These are phyloP conservation scores for Trichosurus vulpecula DNA, from an alignment of 2,797 vertebrate genomes.

Conservation along the genomic window DNA sequence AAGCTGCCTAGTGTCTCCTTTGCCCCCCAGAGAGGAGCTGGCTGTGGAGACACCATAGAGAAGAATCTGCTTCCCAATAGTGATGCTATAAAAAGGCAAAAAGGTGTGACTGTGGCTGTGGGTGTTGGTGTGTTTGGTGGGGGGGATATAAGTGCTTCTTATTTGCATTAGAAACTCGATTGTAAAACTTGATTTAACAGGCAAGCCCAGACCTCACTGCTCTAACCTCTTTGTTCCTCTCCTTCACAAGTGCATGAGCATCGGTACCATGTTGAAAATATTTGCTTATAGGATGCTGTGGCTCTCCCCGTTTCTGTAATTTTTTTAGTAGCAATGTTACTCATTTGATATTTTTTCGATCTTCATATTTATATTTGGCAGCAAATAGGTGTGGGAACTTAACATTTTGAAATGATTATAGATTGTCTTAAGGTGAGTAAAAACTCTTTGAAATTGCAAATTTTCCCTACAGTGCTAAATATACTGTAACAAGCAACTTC, in stretches of 20 bases:
- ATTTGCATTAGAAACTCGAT: background rate
- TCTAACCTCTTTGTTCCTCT: conserved; percentile 54
- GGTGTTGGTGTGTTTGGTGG: background rate
- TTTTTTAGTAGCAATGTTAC: background rate
- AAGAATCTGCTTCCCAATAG: background rate
- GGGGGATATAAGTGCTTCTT: background rate
- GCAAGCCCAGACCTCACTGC: conserved; percentile 9
- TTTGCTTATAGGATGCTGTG: background rate
- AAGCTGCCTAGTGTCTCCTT: background rate
- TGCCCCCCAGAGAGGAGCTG: conserved; percentile 7
- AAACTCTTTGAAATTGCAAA: background rate
- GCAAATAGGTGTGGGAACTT: background rate
- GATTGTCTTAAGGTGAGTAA: background rate
- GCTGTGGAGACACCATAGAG: background rate
- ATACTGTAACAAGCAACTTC: background rate
- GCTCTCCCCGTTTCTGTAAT: background rate
- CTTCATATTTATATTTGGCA: background rate
- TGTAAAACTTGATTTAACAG: conserved; percentile 9
- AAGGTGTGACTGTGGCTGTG: background rate
- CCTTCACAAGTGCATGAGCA: conserved; percentile 38
- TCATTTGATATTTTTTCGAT: background rate
- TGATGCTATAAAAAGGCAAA: accelerated
- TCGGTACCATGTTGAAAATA: background rate
- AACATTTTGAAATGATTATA: background rate
- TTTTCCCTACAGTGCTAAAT: background rate